These are phyloP conservation scores for Corynorhinus townsendii DNA, from an alignment of 2,113 vertebrate genomes.

Conservation along the genomic window DNA sequence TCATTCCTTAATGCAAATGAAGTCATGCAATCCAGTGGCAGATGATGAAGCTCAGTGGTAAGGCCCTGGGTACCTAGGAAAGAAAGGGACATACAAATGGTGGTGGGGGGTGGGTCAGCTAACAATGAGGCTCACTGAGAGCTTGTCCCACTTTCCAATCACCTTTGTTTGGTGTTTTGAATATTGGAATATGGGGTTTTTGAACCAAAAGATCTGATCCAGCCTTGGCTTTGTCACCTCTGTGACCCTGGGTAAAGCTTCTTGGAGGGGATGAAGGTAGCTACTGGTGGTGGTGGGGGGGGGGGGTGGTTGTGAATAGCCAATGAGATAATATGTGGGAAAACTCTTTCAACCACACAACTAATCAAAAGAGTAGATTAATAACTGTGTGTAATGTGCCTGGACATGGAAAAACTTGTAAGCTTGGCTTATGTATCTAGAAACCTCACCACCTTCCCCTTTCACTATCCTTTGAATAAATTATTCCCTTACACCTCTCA, in stretches of 20 bases:
- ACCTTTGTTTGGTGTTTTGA: background rate
- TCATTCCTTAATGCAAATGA: background rate
- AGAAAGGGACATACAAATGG: background rate
- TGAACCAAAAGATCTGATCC: background rate
- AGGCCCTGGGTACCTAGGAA: background rate
- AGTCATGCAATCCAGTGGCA: background rate
- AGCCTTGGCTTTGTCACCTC: background rate
- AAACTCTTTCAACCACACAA: background rate
- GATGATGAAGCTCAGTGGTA: background rate
- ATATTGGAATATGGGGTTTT: background rate
- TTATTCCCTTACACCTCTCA: background rate
- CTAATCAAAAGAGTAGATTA: background rate
- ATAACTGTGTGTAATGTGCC: background rate
- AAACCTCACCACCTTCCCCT: background rate
- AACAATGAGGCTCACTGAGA: background rate
- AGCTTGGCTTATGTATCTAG: background rate
- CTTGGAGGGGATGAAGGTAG: background rate
- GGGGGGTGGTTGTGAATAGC: background rate
- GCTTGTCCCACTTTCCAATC: background rate
- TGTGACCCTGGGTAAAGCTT: background rate
- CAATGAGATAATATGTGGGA: background rate
- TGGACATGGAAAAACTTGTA: background rate
- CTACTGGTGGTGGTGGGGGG: background rate
- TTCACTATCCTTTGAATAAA: background rate
- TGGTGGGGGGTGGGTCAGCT: rapidly evolving